Percentiles rank a stretch among this genome's conserved stretches.
Evolutionary conservation across 1,140 invertebrate species (phyloP).

Genomic region (Cydia strobilella): DNA sequence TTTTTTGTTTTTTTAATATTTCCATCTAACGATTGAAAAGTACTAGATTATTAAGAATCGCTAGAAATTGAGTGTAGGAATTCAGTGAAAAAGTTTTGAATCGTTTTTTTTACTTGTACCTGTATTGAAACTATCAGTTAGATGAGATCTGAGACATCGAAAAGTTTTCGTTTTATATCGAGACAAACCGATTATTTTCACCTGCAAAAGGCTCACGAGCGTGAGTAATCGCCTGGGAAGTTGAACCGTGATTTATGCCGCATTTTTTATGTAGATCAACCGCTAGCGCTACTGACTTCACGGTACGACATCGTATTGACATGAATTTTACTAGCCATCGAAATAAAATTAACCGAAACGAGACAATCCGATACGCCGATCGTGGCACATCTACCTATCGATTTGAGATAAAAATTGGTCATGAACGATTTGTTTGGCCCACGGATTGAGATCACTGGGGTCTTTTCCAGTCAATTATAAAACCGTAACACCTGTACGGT

Average conservation of each 20-base stretch:
- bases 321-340: constrained; percentile 38
- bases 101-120: too few species aligned
- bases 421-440: constrained; percentile 26
- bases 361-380: constrained; percentile 30
- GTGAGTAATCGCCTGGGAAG: constrained; percentile 50
- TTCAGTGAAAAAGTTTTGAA: background rate
- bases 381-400: constrained; percentile 15
- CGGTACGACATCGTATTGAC: constrained; percentile 43
- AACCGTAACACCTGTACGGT: background rate
- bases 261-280: constrained; percentile 49
- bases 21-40: too few species aligned
- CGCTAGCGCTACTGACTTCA: constrained; percentile 45
- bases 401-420: constrained; percentile 30
- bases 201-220: constrained; percentile 45
- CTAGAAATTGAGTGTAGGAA: background rate
- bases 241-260: constrained; percentile 47
- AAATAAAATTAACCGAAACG: constrained; percentile 35
- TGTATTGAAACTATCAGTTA: background rate
- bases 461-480: constrained; percentile 13
- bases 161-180: constrained; percentile 9
- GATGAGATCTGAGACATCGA: background rate
- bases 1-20: too few species aligned
- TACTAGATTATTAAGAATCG: too few species aligned
- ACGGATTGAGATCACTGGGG: constrained; percentile 26
- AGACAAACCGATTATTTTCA: constrained; percentile 42